These are phyloP conservation scores for Mythimna albipuncta DNA, from an alignment of 2,888 invertebrate genomes.

Conservation along the genomic window DNA sequence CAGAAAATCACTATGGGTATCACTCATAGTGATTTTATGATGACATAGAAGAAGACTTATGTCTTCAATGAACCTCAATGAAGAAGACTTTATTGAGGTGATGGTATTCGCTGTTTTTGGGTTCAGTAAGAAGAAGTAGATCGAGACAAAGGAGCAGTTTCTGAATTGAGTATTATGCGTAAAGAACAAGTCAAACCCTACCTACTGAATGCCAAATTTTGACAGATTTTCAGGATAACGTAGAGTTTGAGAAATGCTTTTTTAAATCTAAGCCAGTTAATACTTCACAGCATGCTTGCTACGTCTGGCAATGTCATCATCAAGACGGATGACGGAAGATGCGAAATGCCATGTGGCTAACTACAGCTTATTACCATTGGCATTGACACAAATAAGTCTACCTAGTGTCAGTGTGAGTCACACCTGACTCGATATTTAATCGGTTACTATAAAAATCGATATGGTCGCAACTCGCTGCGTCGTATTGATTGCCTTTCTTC, in stretches of 20 bases:
- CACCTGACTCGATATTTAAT: slow-evolving; percentile 10
- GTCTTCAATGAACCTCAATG: too few relatives aligned
- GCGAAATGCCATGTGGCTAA: slow-evolving; percentile 5
- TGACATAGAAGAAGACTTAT: too few relatives aligned
- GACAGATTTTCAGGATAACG: too few relatives aligned
- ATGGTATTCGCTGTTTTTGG: background rate
- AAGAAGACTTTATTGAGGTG: too few relatives aligned
- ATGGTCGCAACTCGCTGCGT: slow-evolving; percentile 13
- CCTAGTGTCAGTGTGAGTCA: slow-evolving; percentile 33
- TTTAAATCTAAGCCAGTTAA: too few relatives aligned
- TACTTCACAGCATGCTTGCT: background rate
- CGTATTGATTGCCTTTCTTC: slow-evolving; percentile 24
- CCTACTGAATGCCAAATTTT: too few relatives aligned
- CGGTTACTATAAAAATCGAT: slow-evolving; percentile 31
- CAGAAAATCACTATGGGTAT: background rate
- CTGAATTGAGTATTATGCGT: too few relatives aligned
- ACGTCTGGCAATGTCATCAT: slow-evolving; percentile 16
- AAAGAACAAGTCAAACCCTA: too few relatives aligned
- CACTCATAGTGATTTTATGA: too few relatives aligned
- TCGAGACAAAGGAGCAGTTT: too few relatives aligned
- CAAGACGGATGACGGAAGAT: slow-evolving; percentile 30
- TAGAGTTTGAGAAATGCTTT: too few relatives aligned
- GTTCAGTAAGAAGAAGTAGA: background rate
- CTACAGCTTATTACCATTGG: slow-evolving; percentile 21
- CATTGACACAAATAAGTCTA: slow-evolving; percentile 37